Evolutionary conservation across 2,797 vertebrate species (phyloP), one percentile per base, ranked within the genome.

Genomic region (Microhierax caerulescens): DNA sequence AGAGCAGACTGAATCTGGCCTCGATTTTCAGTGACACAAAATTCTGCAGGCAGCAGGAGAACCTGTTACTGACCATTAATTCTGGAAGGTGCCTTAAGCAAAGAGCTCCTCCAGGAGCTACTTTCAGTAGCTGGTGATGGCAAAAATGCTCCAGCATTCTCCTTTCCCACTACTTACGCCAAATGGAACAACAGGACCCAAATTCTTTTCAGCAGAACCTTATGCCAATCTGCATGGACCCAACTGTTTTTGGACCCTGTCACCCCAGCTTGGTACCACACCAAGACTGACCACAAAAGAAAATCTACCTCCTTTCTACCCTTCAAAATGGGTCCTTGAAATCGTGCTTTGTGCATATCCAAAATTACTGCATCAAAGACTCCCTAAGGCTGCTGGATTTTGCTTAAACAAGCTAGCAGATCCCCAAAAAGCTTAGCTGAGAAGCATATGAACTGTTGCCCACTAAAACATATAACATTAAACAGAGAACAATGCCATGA

Each of bases 281-380:
- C 15, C 50, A 43, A 41, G 65, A n/a, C 9, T 27, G 34, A 57
- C 37, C 50, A 16, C 24, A 39, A 86, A 53, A 72, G n/a, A 53
- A 23, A 56, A 50, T 18, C 5, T 10, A 51, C 6, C 10, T 63
- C 65, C 47, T 13, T 48, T 65, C 11, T 56, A n/a, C 24, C 45
- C 34, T 24, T 77, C 53, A 15, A 60, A 73, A 60, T 0, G 2
- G 5, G 30, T 6, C 25, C 51, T 11, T 22, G 43, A 23, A 24
- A 4, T 25, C 37, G 65, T 1, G 10, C 7, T 25, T 48, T 45
- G 34, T 73, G 37, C 51, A 14, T 16, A 54, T 20, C 2, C 69
- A 16, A 16, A 0, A 3, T 21, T 21, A 9, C 2, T 23, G 41
- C 37, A 20, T 5, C 68, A 12, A 45, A 47, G 5, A 0, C 23